Evolutionary conservation across 1,140 invertebrate genomes (phyloP), one percentile per base, ranked within the genome.

Genomic region (Artemia franciscana): DNA sequence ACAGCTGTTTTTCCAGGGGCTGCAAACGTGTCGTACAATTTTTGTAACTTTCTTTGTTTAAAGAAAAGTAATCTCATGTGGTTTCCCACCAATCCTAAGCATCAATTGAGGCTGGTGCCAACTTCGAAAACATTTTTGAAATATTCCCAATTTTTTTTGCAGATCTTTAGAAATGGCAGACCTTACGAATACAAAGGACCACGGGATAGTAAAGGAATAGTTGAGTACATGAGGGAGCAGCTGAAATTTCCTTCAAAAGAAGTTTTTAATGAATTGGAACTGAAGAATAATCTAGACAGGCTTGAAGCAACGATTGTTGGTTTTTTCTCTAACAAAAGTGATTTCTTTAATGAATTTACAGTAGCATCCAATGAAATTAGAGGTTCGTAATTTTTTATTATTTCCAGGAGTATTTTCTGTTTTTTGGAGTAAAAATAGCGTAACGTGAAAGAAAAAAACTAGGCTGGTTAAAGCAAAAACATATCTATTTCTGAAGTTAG

Each of bases 271-370:
- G 25, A 71, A 12, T 71, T 73, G 59, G 74, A 73, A 30, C 60
- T 78, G 5, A 65, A 74, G 27, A 76, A 76, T 39, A 69, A 72
- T 23, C 68, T 80, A 60, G 68, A 71, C 30, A 67, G 75, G 57
- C 74, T 74, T 60, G 73, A 78, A 59, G 68, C 77, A 5, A 78
- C 73, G 7, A 71, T 82, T 23, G 71, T 81, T 61, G 80, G 78
- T 3, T 78, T 79, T 69, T 82, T 82, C 67, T 68, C 74, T 9
- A 66, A 71, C 4, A 68, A 73, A 7, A 73, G 75, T 63, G 61
- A 70, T 26, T 69, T 73, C 24, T 76, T 76, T 59, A 66, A 74
- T 24, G 71, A 73, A n/a, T 80, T 73, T 66, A 70, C 73, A 65
- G 78, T 78, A 66, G 75, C 78, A 51, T 76, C 76, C 5, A 77